Conservation (phyloP, 92 coral and sea anemone species). For the Chrysogorgia sp. region DNA sequence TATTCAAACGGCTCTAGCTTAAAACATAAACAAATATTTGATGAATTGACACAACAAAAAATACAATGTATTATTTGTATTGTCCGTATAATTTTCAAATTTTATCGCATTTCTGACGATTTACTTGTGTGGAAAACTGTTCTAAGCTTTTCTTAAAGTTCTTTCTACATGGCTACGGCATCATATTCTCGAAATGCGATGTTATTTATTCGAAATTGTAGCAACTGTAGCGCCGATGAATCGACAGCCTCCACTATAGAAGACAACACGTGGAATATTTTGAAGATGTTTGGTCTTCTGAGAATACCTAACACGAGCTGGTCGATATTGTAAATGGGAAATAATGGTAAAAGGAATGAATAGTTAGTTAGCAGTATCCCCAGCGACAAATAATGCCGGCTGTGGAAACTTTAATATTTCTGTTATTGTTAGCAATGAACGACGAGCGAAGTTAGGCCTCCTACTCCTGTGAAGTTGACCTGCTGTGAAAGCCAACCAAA, state of each 20-base stretch:
- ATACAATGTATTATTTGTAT: too few relatives aligned
- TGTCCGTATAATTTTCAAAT: too few relatives aligned
- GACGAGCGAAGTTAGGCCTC: not conserved
- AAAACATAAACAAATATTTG: too few relatives aligned
- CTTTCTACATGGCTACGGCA: too few relatives aligned
- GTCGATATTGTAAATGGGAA: not conserved
- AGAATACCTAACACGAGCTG: not conserved
- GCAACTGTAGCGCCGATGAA: too few relatives aligned
- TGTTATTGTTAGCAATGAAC: not conserved
- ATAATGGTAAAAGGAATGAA: not conserved
- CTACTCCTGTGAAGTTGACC: not conserved
- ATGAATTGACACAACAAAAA: too few relatives aligned
- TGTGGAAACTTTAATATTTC: conserved; percentile 1
- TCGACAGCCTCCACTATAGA: conserved; percentile 2
- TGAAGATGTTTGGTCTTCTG: conserved; percentile 1
- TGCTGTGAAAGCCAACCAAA: not conserved
- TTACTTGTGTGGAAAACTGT: too few relatives aligned
- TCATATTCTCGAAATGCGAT: too few relatives aligned
- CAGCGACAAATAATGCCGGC: not conserved
- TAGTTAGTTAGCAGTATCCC: not conserved
- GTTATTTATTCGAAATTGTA: too few relatives aligned
- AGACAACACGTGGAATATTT: not conserved
- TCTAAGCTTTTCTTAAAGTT: too few relatives aligned
- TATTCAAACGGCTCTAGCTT: too few relatives aligned
- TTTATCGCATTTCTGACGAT: too few relatives aligned